Base-by-base conservation (phyloP, 2,888 invertebrate genomes). In the Tupiocoris notatus region DNA sequence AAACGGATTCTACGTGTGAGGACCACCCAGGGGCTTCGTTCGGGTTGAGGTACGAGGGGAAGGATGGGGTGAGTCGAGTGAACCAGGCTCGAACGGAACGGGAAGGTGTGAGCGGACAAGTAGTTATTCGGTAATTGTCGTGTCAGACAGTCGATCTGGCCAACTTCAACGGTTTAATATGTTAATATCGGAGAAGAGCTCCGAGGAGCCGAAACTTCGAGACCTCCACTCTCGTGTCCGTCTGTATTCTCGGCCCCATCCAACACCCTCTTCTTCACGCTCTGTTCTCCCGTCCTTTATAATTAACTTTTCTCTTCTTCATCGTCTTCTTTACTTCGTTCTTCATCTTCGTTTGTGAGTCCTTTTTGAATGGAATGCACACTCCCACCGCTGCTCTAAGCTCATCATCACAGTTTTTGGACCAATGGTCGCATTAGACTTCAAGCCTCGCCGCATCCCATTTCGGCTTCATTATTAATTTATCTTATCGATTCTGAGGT, bases 151-250 rank as follows among this genome's bases (percentile, higher is more conserved):
- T 73, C 73, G 62, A 73, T 73, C 73, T 61, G 73, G 58, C 73
- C 73, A 73, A 73, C 73, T 73, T 73, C 75, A 76, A 76, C 76
- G 76, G 76, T 76, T 76, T 76, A 76, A 76, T 76, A 76, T 76
- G 76, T 67, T 76, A 76, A 76, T 76, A 73, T 21, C 39, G 73
- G 62, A 62, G 59, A 39, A 39, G 39, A 39, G 39, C 6, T 39
- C 39, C 39, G 39, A 39, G 39, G 39, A 39, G 39, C 39, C 39
- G 6, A 12, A 39, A 39, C 39, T 39, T 39, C 39, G 39, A 12
- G 39, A 39, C 39, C 39, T 39, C 39, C 39, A 12, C 39, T 39
- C 39, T 39, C 12, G 6, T 39, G 12, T 12, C 39, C 12, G 6
- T 39, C 39, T 39, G 39, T 39, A 39, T 39, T 6, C 20, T 3